Evolutionary conservation across 1,140 invertebrate genomes (phyloP).

Genomic region (Catajapyx aquilonaris): DNA sequence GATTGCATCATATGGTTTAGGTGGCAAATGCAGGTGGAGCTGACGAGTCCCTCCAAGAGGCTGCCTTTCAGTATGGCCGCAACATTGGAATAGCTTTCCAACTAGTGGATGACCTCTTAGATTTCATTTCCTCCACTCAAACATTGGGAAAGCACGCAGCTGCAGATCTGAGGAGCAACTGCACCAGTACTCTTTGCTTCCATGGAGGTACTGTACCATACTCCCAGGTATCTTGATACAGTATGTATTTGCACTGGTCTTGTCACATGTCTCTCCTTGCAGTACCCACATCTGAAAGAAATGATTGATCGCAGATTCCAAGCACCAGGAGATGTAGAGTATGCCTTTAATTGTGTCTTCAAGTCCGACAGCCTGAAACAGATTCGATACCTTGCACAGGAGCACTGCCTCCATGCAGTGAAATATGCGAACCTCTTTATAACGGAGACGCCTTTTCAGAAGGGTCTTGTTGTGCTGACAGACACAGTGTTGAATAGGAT

Average conservation of each 20-base stretch:
- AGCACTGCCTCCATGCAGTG: conserved; percentile 73
- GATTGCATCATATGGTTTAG: conserved; percentile 23
- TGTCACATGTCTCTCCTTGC: conserved; percentile 19
- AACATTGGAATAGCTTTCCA: conserved; percentile 95
- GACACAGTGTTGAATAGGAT: conserved; percentile 72
- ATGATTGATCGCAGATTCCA: conserved; percentile 93
- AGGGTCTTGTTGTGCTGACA: conserved; percentile 52
- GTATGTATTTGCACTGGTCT: conserved; percentile 2
- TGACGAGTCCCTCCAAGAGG: conserved; percentile 53
- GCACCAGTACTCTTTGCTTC: conserved; percentile 84
- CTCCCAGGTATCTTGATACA: neutral
- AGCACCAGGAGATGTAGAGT: conserved; percentile 78
- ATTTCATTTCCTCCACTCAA: conserved; percentile 85
- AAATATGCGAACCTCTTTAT: conserved; percentile 52
- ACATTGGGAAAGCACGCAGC: conserved; percentile 90
- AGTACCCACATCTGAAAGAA: conserved; percentile 85
- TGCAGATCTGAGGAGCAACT: conserved; percentile 79
- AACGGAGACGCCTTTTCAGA: conserved; percentile 66
- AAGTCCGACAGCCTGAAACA: conserved; percentile 80
- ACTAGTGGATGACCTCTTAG: conserved; percentile 89
- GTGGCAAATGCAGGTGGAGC: conserved; percentile 64
- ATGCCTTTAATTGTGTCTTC: conserved; percentile 74
- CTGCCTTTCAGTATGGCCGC: conserved; percentile 86
- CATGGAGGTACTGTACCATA: conserved; percentile 43
- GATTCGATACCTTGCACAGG: conserved; percentile 73